Evolutionary conservation across 2,113 vertebrate genomes (phyloP).

Genomic region (Cyrtonyx montezumae): DNA sequence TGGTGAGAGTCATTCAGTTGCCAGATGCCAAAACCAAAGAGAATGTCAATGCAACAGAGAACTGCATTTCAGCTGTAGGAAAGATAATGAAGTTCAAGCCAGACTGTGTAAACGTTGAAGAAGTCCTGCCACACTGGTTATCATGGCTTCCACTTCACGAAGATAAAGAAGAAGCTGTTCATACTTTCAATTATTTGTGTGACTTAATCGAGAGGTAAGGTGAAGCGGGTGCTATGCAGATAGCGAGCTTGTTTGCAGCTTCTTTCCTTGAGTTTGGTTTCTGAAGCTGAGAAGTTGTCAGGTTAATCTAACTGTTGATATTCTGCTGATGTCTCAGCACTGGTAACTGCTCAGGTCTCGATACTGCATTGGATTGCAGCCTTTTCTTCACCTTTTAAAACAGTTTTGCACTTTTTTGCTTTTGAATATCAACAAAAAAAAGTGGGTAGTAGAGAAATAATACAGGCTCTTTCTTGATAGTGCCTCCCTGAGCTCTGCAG

Average conservation of each 20-base stretch:
- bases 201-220: constrained; percentile 96
- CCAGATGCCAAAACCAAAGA: constrained; percentile 93
- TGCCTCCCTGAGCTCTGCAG: neutral
- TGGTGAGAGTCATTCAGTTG: constrained; percentile 94
- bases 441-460: neutral
- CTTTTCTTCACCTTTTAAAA: neutral
- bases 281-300: neutral
- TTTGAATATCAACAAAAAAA: neutral
- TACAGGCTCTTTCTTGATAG: neutral
- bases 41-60: constrained; percentile 97
- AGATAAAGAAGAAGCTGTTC: constrained; percentile 98
- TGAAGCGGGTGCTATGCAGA: neutral
- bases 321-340: neutral
- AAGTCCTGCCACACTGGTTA: constrained; percentile 97
- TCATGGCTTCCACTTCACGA: constrained; percentile 96
- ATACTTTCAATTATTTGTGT: constrained; percentile 95
- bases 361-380: too few species aligned
- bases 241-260: neutral
- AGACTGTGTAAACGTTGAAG: constrained; percentile 91
- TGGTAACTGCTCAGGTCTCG: neutral
- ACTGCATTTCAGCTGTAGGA: constrained; percentile 97
- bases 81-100: constrained; percentile 96
- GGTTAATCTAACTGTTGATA: neutral
- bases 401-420: neutral
- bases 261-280: neutral